These are phyloP conservation scores for Heliconius himera DNA, from an alignment of 1,140 invertebrate genomes.

Conservation along the genomic window DNA sequence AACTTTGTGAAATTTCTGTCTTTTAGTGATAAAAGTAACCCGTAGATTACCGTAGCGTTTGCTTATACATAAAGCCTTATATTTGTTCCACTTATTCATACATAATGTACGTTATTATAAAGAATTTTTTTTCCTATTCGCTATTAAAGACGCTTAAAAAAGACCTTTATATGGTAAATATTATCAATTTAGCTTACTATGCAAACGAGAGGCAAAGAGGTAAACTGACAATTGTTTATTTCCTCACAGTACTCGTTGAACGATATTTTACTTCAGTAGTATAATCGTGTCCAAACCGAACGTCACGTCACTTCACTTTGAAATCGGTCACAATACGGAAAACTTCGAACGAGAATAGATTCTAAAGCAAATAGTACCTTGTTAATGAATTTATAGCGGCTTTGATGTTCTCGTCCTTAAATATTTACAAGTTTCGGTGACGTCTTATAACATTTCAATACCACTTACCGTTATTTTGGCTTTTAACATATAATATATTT, in stretches of 20 bases:
- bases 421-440: slow-evolving; percentile 28
- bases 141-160: not conserved
- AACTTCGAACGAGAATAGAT: slow-evolving; percentile 60
- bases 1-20: no score
- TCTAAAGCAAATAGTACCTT: slow-evolving; percentile 41
- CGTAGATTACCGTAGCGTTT: no score
- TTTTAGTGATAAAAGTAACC: no score
- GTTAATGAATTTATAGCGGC: slow-evolving; percentile 34
- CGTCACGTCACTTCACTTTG: slow-evolving; percentile 59
- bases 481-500: not conserved
- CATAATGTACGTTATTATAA: no score
- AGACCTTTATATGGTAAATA: not conserved
- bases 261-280: slow-evolving; percentile 53
- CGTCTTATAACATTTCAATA: slow-evolving; percentile 16
- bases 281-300: slow-evolving; percentile 50
- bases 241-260: slow-evolving; percentile 49
- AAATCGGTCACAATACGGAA: slow-evolving; percentile 65
- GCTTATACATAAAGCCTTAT: no score
- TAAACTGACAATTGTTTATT: slow-evolving; percentile 58
- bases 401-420: slow-evolving; percentile 34
- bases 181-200: not conserved
- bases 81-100: no score
- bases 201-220: slow-evolving; percentile 26
- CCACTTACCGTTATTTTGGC: slow-evolving; percentile 20
- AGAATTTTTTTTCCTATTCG: not conserved